These are phyloP conservation scores for Conger conger DNA, from an alignment of 2,113 vertebrate genomes.

Conservation along the genomic window DNA sequence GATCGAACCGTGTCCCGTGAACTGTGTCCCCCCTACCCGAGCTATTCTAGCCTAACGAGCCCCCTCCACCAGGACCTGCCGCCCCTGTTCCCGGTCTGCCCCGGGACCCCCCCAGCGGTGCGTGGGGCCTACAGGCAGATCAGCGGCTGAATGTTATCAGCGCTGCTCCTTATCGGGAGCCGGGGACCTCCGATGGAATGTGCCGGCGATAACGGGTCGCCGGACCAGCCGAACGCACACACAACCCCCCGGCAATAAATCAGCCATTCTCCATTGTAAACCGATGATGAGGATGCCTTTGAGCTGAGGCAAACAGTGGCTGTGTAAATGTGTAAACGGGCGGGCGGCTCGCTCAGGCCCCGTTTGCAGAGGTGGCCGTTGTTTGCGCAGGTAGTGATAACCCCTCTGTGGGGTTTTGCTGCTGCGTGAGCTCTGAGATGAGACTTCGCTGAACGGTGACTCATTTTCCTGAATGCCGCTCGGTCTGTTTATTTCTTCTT, in stretches of 20 bases:
- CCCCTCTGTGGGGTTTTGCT: neutral
- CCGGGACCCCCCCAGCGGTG: neutral
- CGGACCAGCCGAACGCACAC: slow-evolving; percentile 27
- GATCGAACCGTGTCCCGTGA: too few species aligned
- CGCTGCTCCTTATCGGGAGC: slow-evolving; percentile 5
- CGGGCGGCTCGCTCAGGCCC: neutral
- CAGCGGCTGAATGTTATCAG: slow-evolving; percentile 35
- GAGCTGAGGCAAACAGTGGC: slow-evolving; percentile 22
- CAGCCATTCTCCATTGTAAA: slow-evolving; percentile 35
- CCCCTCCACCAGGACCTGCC: neutral
- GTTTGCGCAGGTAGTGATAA: slow-evolving; percentile 32
- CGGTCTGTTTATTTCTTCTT: neutral
- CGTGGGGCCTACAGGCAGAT: neutral
- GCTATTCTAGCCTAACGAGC: neutral
- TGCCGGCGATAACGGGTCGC: slow-evolving; percentile 29
- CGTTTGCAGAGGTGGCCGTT: neutral
- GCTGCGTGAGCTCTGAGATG: neutral
- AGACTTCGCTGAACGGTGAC: neutral
- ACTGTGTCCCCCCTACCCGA: too few species aligned
- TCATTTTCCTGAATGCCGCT: neutral
- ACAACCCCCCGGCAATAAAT: slow-evolving; percentile 38
- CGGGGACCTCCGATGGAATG: slow-evolving; percentile 31
- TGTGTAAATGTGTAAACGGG: slow-evolving; percentile 32
- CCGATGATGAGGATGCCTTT: slow-evolving; percentile 18
- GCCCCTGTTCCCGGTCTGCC: neutral